Percentiles rank a stretch among this genome's conserved stretches.
Conservation (phyloP, 1,140 invertebrate species). For the Cydia strobilella region DNA sequence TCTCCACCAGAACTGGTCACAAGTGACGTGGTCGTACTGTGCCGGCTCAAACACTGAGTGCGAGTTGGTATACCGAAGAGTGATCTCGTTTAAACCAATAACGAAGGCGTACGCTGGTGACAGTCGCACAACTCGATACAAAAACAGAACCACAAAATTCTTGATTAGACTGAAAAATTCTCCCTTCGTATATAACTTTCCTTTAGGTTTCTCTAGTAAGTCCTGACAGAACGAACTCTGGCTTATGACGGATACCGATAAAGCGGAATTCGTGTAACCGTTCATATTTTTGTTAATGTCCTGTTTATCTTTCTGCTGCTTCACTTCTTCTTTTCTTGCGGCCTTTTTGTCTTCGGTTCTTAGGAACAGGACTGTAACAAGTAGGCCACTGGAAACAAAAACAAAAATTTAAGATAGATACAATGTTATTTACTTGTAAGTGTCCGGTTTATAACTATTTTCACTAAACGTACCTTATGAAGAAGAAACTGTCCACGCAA, state of each 20-base stretch:
- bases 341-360: constrained; percentile 80
- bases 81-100: constrained; percentile 86
- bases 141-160: constrained; percentile 64
- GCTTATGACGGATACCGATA: constrained; percentile 71
- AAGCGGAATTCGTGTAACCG: constrained; percentile 66
- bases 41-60: constrained; percentile 88
- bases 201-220: constrained; percentile 58
- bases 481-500: constrained; percentile 96
- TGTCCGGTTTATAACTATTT: not conserved
- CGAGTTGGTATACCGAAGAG: constrained; percentile 83
- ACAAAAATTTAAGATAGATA: constrained; percentile 36
- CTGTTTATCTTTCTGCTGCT: constrained; percentile 45
- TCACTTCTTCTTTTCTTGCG: constrained; percentile 49
- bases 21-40: constrained; percentile 87
- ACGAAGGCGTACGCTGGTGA: constrained; percentile 91
- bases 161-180: constrained; percentile 59
- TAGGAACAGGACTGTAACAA: constrained; percentile 88
- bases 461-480: constrained; percentile 84
- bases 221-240: constrained; percentile 72
- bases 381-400: constrained; percentile 83
- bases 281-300: constrained; percentile 69
- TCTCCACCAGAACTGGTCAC: constrained; percentile 90
- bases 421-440: not conserved
- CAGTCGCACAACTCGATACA: constrained; percentile 82
- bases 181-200: constrained; percentile 50